phyloP scores from a whole-genome alignment of 2,797 vertebrate genomes.

The Zonotrichia albicollis region DNA sequence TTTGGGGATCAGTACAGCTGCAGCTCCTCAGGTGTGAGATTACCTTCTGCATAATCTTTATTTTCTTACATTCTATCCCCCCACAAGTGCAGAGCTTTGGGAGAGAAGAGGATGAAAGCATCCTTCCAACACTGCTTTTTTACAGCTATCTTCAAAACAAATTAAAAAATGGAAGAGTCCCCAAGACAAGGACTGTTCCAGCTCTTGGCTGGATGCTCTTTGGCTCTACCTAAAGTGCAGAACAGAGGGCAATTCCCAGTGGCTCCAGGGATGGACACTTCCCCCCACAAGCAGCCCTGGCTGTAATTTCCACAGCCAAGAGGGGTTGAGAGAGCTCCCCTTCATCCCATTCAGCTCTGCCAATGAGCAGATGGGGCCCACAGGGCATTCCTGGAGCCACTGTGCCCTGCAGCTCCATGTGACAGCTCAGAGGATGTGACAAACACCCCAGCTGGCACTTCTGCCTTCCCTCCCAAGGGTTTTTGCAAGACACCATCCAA shows the following conservation, averaged over 20 bases:
- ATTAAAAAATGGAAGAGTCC: neutral
- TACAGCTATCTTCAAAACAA: neutral
- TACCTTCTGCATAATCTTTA: too few species aligned
- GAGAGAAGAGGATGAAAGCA: neutral
- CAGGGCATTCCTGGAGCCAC: neutral
- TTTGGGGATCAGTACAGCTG: too few species aligned
- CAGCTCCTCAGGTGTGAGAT: too few species aligned
- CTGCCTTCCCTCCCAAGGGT: neutral
- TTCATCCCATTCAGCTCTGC: neutral
- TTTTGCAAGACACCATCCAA: neutral
- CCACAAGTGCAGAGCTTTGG: neutral
- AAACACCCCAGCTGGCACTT: neutral
- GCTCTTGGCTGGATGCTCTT: neutral
- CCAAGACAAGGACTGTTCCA: neutral
- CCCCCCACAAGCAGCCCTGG: too few species aligned
- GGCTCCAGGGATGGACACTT: neutral
- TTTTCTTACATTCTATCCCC: too few species aligned
- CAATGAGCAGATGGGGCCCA: rapidly evolving
- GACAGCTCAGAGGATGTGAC: rapidly evolving
- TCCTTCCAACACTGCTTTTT: neutral
- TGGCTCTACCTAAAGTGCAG: too few species aligned
- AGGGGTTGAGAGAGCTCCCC: neutral
- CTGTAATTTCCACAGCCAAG: neutral
- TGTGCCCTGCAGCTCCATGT: neutral
- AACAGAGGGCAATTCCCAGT: neutral